Evolutionary conservation across 2,797 vertebrate genomes (phyloP).

Genomic region (Lepidocolaptes lacrymiger): DNA sequence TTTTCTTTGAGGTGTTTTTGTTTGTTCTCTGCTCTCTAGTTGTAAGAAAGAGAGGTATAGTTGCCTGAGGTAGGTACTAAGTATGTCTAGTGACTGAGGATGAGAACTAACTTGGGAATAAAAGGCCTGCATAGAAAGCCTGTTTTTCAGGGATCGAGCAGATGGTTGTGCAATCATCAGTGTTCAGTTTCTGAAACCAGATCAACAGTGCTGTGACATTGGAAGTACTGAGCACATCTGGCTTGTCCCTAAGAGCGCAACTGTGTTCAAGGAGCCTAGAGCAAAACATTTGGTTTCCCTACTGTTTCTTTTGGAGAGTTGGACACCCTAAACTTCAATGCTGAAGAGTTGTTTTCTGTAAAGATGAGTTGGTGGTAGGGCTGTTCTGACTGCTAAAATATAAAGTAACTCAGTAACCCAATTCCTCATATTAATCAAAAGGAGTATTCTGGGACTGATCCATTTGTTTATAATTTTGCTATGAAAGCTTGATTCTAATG

Average conservation of each 20-base stretch:
- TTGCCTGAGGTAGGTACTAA: background rate
- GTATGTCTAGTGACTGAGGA: background rate
- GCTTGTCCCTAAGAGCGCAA: background rate
- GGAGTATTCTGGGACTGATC: background rate
- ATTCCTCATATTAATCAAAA: background rate
- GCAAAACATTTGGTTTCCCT: background rate
- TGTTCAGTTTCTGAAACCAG: background rate
- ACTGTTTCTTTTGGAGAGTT: background rate
- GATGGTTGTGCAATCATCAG: background rate
- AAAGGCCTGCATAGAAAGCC: background rate
- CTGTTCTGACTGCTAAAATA: background rate
- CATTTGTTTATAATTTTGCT: background rate
- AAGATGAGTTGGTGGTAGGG: accelerated
- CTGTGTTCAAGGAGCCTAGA: background rate
- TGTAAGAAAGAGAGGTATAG: background rate
- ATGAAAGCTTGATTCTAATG: background rate
- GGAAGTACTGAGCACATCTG: background rate
- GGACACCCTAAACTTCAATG: accelerated
- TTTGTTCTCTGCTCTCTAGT: background rate
- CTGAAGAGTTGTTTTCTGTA: background rate
- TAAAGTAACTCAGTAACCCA: background rate
- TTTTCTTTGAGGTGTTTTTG: background rate
- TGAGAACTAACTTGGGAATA: background rate
- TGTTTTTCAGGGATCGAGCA: background rate
- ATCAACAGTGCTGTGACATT: background rate